Evolutionary conservation across 2,888 invertebrate species (phyloP).

Genomic region (Fabriciana adippe): DNA sequence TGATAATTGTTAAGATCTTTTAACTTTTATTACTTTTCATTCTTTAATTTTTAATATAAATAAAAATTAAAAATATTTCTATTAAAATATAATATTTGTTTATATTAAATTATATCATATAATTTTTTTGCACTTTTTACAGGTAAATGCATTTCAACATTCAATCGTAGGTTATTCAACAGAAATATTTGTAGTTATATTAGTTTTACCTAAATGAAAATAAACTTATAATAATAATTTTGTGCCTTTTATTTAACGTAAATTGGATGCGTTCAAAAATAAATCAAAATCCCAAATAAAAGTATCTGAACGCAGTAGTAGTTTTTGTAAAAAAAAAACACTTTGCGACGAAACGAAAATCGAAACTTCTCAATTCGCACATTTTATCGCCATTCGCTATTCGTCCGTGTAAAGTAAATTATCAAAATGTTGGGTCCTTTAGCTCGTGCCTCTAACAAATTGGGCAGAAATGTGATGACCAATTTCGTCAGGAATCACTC

Average conservation of each 20-base stretch:
- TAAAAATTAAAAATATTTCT: too few relatives aligned
- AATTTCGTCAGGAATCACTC: constrained; percentile 70
- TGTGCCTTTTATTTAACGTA: constrained; percentile 22
- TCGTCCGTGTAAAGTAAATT: constrained; percentile 4
- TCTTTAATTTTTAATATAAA: too few relatives aligned
- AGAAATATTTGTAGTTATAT: constrained; percentile 11
- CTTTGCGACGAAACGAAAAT: constrained; percentile 32
- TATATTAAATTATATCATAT: not conserved
- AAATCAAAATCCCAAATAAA: constrained; percentile 34
- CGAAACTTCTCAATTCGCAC: constrained; percentile 48
- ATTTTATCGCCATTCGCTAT: constrained; percentile 17
- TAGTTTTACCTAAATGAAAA: constrained; percentile 20
- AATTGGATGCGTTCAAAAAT: constrained; percentile 51
- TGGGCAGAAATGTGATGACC: constrained; percentile 73
- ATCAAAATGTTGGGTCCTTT: constrained; percentile 63
- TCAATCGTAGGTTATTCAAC: not conserved
- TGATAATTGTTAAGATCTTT: too few relatives aligned
- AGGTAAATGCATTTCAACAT: constrained; percentile 12
- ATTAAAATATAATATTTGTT: too few relatives aligned
- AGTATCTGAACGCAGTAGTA: constrained; percentile 56
- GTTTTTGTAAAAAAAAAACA: constrained; percentile 44
- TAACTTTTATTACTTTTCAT: too few relatives aligned
- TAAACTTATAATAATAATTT: constrained; percentile 12
- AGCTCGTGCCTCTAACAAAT: constrained; percentile 65
- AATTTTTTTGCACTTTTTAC: constrained; percentile 6